Base-by-base conservation (phyloP, 2,888 invertebrate genomes). In the Drosophila koepferae region DNA sequence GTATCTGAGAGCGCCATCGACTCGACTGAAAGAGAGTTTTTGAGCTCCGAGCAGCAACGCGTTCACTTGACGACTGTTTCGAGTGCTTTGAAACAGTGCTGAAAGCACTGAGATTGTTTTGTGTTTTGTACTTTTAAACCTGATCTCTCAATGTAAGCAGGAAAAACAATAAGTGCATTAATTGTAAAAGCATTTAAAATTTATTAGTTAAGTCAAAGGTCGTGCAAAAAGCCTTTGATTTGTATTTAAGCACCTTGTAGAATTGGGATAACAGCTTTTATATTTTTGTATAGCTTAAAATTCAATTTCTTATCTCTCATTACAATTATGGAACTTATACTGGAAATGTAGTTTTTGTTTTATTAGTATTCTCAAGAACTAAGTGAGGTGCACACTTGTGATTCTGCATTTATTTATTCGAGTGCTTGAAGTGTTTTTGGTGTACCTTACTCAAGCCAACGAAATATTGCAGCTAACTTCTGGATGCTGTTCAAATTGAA, bases 41-140 rank as follows among this genome's bases (percentile, higher is more conserved):
- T 6, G 2, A 34, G 31, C 31, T 49, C 49, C 18, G 31, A 49
- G n/a, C 31, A 34, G 31, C 18, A 3, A 34, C 49, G 49, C 31
- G 49, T n/a, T 31, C 31, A 49, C 31, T 49, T 49, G n/a, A 49
- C 49, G 49, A 49, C 49, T 49, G 49, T n/a, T 31, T 6, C n/a
- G 6, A 12, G 31, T 10, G n/a, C 49, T 31, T n/a, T 1, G 4
- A 28, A 48, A 6, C n/a, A 28, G 10, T 6, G 46, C 46, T 5
- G 5, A 23, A 20, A 23, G 2, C 7, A 2, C 40, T 2, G 28
- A 28, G 2, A 10, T 31, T 31, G 5, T n/a, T 9, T 31, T 49
- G 10, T n/a, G 2, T 28, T n/a, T 49, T 8, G 5, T 2, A 10
- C 2, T n/a, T 49, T 9, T 2, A n/a, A 31, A 10, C 49, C 49